Evolutionary conservation across 2,888 invertebrate genomes (phyloP).

Genomic region (Tyria jacobaeae): DNA sequence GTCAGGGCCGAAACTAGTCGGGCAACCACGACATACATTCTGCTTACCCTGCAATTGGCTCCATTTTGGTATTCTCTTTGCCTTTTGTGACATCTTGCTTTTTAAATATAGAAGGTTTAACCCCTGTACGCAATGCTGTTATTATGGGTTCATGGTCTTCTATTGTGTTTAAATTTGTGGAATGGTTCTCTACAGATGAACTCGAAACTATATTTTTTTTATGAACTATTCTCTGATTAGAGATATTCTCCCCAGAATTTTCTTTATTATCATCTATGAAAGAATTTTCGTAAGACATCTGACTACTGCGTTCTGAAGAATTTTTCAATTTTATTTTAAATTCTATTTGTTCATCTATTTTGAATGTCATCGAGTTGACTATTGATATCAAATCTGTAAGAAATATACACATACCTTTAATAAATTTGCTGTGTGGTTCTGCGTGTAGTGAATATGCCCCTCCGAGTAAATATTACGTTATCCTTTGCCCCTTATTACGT

Average conservation of each 20-base stretch:
- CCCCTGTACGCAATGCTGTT: neutral
- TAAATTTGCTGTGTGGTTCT: too few species aligned
- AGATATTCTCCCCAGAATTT: neutral
- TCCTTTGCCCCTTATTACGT: too few species aligned
- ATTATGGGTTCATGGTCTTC: neutral
- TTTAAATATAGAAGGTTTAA: neutral
- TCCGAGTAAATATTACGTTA: too few species aligned
- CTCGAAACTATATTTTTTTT: neutral
- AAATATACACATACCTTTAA: neutral
- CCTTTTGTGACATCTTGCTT: neutral
- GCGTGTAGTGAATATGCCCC: too few species aligned
- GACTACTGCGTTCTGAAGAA: neutral
- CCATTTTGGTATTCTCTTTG: neutral
- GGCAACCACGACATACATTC: too few species aligned
- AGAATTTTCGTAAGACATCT: neutral
- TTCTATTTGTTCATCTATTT: neutral
- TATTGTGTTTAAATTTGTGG: neutral
- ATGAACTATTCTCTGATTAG: too few species aligned
- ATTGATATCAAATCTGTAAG: constrained; percentile 2
- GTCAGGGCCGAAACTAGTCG: too few species aligned
- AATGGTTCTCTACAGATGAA: neutral
- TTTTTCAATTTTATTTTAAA: constrained; percentile 1
- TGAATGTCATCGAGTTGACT: neutral
- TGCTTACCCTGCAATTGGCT: neutral
- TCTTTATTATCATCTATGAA: neutral